Evolutionary conservation across 2,888 invertebrate genomes (phyloP).

Genomic region (Thymelicus sylvestris): DNA sequence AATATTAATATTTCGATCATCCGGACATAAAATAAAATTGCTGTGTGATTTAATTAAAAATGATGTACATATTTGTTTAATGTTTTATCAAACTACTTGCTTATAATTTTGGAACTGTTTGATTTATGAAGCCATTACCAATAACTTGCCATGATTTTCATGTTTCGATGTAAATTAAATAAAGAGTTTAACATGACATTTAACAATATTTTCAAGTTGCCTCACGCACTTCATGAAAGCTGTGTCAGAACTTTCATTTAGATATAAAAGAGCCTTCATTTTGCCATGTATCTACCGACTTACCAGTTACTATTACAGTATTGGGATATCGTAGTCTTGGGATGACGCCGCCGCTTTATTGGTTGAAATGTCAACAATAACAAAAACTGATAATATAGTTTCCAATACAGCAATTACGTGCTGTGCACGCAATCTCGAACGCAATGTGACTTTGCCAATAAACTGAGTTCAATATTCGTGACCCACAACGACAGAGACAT

Average conservation of each 20-base stretch:
- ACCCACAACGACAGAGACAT: conserved; percentile 23
- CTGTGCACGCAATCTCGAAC: conserved; percentile 55
- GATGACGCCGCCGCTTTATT: neutral
- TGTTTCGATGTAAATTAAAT: too few species aligned
- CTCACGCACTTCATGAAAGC: neutral
- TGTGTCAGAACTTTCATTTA: neutral
- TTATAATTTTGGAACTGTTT: too few species aligned
- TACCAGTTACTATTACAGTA: neutral
- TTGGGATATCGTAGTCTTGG: neutral
- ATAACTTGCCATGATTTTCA: too few species aligned
- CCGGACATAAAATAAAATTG: too few species aligned
- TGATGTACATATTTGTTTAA: too few species aligned
- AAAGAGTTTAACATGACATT: too few species aligned
- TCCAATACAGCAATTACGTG: neutral
- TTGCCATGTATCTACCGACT: neutral
- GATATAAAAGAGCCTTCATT: too few species aligned
- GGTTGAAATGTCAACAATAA: conserved; percentile 8
- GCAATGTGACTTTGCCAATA: conserved; percentile 65
- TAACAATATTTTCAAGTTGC: too few species aligned
- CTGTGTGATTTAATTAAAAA: too few species aligned
- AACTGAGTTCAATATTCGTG: conserved; percentile 26
- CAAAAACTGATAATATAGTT: conserved; percentile 1
- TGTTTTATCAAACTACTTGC: too few species aligned
- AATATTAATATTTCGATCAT: too few species aligned
- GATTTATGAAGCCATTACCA: too few species aligned